phyloP scores from a whole-genome alignment of 2,797 vertebrate species.

The Bovichtus diacanthus region DNA sequence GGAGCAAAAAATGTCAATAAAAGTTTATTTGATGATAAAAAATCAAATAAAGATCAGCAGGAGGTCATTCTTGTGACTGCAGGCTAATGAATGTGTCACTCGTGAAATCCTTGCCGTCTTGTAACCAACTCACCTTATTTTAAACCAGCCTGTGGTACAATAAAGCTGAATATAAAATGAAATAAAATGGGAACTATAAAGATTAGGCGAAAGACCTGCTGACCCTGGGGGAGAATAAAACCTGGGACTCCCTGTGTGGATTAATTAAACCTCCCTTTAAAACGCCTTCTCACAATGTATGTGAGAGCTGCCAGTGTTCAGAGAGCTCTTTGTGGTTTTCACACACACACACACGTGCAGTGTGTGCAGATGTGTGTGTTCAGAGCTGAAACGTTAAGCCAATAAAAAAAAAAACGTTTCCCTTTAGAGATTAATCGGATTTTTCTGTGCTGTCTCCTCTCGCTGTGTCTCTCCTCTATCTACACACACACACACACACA shows the following conservation, averaged over 20 bases:
- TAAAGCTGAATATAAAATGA: background rate
- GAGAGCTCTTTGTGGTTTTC: constrained; percentile 2
- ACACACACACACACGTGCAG: background rate
- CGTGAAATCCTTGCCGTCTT: background rate
- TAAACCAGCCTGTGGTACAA: constrained; percentile 2
- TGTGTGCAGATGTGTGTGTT: constrained; percentile 30
- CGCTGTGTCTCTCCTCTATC: constrained; percentile 51
- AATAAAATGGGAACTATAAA: background rate
- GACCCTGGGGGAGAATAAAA: background rate
- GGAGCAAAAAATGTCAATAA: background rate
- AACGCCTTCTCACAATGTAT: background rate
- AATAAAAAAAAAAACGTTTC: constrained; percentile 76
- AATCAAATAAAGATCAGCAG: background rate
- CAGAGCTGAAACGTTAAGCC: constrained; percentile 67
- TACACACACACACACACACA: constrained; percentile 10
- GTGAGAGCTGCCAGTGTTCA: background rate
- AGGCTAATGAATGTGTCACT: background rate
- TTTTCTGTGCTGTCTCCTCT: constrained; percentile 70
- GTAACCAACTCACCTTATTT: background rate
- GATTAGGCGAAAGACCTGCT: too few species aligned
- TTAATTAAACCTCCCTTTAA: background rate
- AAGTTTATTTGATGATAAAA: background rate
- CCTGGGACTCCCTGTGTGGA: background rate
- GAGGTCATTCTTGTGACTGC: background rate
- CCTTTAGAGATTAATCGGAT: constrained; percentile 66